These are phyloP conservation scores for Anguilla anguilla DNA, from an alignment of 2,797 vertebrate species.

Conservation along the genomic window DNA sequence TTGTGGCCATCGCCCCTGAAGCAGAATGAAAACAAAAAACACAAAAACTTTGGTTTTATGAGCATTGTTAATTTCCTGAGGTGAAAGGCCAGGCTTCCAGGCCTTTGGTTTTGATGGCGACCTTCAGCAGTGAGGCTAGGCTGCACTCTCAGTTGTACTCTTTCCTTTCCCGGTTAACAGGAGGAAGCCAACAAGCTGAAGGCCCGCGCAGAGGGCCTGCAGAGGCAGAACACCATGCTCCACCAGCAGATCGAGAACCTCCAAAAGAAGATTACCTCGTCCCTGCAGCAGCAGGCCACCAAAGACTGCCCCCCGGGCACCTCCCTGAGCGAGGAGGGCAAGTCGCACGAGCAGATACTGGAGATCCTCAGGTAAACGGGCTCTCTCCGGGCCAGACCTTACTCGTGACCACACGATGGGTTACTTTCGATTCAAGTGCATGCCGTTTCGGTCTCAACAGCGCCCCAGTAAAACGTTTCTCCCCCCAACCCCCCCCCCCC, in stretches of 20 bases:
- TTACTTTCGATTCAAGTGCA: neutral
- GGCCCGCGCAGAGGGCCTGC: conserved; percentile 81
- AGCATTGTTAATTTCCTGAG: too few species aligned
- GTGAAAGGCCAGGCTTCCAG: neutral
- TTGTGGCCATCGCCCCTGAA: too few species aligned
- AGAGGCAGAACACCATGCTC: conserved; percentile 88
- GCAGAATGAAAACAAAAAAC: too few species aligned
- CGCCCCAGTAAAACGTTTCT: neutral
- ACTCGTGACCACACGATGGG: neutral
- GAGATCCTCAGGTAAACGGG: conserved; percentile 88
- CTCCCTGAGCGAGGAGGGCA: conserved; percentile 87
- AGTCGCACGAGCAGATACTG: conserved; percentile 93
- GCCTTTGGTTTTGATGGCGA: too few species aligned
- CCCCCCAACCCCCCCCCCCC: neutral
- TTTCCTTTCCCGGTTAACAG: conserved; percentile 61
- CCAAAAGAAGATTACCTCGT: conserved; percentile 85
- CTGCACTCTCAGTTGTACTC: neutral
- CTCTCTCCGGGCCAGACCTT: neutral
- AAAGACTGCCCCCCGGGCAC: conserved; percentile 74
- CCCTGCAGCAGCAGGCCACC: conserved; percentile 77
- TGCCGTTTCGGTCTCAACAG: too few species aligned
- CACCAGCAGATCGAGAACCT: conserved; percentile 92
- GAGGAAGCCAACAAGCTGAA: conserved; percentile 85
- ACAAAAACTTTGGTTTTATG: too few species aligned
- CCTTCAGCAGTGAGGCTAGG: neutral